Percentiles rank a stretch among this genome's conserved stretches.
Evolutionary conservation across 2,797 vertebrate genomes (phyloP).

Genomic region (Platalea minor): DNA sequence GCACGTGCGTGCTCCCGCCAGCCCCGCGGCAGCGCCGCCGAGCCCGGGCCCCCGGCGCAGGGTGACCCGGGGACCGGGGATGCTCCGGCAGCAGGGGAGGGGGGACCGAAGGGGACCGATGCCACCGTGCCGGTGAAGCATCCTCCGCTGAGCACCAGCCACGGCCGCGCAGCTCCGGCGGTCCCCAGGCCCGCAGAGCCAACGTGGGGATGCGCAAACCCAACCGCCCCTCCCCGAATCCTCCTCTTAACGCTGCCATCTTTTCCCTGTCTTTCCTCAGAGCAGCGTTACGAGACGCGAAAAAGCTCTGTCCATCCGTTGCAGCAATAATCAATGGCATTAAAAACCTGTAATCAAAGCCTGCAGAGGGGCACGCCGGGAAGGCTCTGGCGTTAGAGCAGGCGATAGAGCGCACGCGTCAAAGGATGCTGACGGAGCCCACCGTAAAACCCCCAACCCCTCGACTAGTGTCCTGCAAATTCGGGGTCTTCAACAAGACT

Average conservation of each 20-base stretch:
- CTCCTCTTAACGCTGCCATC: fast-evolving
- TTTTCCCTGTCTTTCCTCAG: background rate
- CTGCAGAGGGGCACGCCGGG: background rate
- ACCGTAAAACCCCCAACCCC: background rate
- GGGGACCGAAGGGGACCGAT: fast-evolving
- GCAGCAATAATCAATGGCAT: background rate
- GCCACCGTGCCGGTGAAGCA: background rate
- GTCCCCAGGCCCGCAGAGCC: fast-evolving
- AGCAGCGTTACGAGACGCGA: fast-evolving
- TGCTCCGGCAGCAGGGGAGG: background rate
- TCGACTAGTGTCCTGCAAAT: fast-evolving
- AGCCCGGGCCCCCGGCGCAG: background rate
- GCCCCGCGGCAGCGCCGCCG: background rate
- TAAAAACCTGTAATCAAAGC: background rate
- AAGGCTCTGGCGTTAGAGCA: background rate
- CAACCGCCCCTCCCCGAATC: background rate
- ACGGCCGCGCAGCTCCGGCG: background rate
- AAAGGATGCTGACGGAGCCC: background rate
- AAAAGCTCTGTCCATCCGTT: background rate
- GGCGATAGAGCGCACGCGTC: fast-evolving
- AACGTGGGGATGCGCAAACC: fast-evolving
- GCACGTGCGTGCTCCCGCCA: fast-evolving
- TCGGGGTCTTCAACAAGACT: background rate
- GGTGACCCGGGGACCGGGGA: fast-evolving
- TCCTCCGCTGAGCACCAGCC: background rate